Conservation (phyloP, 2,113 vertebrate genomes). For the Melanerpes formicivorus region DNA sequence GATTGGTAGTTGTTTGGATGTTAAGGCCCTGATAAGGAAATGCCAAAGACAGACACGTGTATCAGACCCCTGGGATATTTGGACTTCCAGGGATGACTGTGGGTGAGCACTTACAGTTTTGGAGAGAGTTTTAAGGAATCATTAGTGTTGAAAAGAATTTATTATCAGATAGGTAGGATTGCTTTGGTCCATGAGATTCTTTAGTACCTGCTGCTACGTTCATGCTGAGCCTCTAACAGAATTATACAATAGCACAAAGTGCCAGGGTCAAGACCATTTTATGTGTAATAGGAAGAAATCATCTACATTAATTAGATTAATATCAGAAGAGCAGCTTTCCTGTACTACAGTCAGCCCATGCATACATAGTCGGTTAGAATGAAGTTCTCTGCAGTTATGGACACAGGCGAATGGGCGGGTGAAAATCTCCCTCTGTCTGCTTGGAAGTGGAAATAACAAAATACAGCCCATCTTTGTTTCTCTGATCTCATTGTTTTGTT, state of each 20-base stretch:
- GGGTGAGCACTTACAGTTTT: neutral
- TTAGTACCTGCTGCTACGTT: neutral
- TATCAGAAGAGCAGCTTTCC: neutral
- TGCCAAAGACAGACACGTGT: neutral
- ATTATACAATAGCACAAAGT: neutral
- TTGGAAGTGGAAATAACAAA: neutral
- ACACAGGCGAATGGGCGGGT: neutral
- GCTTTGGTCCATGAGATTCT: neutral
- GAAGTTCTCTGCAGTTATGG: neutral
- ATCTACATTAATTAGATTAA: slow-evolving; percentile 3
- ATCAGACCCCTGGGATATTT: neutral
- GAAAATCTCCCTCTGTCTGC: neutral
- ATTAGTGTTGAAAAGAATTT: neutral
- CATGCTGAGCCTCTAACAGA: neutral
- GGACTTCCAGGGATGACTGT: neutral
- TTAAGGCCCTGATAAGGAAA: neutral
- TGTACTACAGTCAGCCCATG: neutral
- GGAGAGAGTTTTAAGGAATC: neutral
- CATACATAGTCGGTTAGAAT: neutral
- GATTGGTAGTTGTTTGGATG: neutral
- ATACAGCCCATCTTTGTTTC: slow-evolving; percentile 30
- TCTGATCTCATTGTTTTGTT: slow-evolving; percentile 2
- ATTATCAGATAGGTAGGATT: neutral
- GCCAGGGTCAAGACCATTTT: neutral
- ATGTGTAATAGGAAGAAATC: neutral